These are phyloP conservation scores for Brachystomella parvula DNA, from an alignment of 1,140 invertebrate genomes.

Conservation along the genomic window DNA sequence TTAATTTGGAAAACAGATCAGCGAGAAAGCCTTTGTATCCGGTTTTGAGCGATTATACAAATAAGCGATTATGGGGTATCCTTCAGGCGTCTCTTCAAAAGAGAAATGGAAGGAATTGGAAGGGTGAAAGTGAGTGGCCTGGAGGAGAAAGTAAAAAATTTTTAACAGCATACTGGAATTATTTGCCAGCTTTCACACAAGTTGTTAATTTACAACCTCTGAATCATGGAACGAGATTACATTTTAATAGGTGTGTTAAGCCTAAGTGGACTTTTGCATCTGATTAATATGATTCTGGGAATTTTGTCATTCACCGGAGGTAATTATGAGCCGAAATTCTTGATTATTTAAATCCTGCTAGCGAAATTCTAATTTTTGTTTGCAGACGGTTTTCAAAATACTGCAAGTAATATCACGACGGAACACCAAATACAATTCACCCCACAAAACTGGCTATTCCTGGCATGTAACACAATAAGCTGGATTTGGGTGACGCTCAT, in stretches of 20 bases:
- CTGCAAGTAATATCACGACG: not conserved
- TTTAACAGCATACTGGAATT: not conserved
- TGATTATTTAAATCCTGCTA: not conserved
- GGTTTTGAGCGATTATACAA: too few species aligned
- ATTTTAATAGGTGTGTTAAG: not conserved
- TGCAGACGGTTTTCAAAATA: not conserved
- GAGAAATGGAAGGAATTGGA: not conserved
- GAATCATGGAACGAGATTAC: not conserved
- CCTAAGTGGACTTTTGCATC: not conserved
- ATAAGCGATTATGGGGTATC: too few species aligned
- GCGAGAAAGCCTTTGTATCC: not conserved
- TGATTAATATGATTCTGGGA: not conserved
- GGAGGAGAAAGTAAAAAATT: not conserved
- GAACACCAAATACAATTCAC: not conserved
- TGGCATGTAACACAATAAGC: not conserved
- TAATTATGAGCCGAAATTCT: not conserved
- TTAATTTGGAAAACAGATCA: not conserved
- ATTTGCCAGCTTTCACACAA: not conserved
- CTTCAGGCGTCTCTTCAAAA: too few species aligned
- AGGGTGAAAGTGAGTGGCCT: not conserved
- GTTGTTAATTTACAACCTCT: not conserved
- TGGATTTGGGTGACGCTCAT: slow-evolving; percentile 3
- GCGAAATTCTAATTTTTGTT: not conserved
- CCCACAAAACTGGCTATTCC: not conserved
- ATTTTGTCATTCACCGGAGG: not conserved